Evolutionary conservation across 2,797 vertebrate genomes (phyloP).

Genomic region (Notolabrus celidotus): DNA sequence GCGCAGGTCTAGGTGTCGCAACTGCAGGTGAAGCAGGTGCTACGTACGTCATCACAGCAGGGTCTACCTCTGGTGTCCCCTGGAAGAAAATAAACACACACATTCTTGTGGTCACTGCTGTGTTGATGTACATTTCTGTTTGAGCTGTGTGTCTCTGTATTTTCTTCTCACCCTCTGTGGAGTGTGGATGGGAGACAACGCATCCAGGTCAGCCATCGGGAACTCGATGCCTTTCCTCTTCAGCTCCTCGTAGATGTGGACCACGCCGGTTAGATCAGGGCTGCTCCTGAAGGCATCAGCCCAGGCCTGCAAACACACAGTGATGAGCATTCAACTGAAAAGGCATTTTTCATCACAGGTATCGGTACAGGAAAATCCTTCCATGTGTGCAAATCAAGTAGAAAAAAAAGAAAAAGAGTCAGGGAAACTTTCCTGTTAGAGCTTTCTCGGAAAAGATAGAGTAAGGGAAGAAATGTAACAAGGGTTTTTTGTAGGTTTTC

Average conservation of each 20-base stretch:
- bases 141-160: background rate
- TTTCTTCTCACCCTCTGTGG: slow-evolving; percentile 92
- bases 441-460: too few species aligned
- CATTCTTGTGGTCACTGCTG: too few species aligned
- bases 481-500: too few species aligned
- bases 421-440: too few species aligned
- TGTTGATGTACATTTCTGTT: background rate
- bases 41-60: slow-evolving; percentile 90
- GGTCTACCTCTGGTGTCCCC: slow-evolving; percentile 96
- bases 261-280: slow-evolving; percentile 97
- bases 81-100: slow-evolving; percentile 54
- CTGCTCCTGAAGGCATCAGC: slow-evolving; percentile 98
- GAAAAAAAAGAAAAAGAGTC: too few species aligned
- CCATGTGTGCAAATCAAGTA: background rate
- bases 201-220: slow-evolving; percentile 96
- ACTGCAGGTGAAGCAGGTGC: slow-evolving; percentile 74
- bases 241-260: slow-evolving; percentile 98
- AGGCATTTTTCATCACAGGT: background rate
- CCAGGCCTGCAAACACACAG: slow-evolving; percentile 89
- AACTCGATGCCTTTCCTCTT: slow-evolving; percentile 98
- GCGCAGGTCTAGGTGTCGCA: slow-evolving; percentile 46
- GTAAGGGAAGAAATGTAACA: too few species aligned
- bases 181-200: slow-evolving; percentile 97
- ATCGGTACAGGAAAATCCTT: background rate
- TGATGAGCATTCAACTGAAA: background rate